phyloP scores from a whole-genome alignment of 2,888 invertebrate species.

The Sclerodermus sp. region DNA sequence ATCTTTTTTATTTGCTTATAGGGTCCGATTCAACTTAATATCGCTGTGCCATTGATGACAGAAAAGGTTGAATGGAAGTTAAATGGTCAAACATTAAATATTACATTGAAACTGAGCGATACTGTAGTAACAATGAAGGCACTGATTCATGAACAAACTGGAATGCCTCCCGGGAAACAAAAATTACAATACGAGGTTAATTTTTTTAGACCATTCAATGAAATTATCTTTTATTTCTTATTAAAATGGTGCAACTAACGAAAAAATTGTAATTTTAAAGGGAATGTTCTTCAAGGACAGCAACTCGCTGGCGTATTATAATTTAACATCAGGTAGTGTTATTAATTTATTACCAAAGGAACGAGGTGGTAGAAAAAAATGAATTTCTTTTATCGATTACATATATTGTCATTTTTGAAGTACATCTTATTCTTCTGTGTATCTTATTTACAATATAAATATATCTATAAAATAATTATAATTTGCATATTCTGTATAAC shows the following conservation, averaged over 20 bases:
- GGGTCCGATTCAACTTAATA: slow-evolving; percentile 79
- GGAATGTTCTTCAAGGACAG: slow-evolving; percentile 98
- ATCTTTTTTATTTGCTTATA: slow-evolving; percentile 45
- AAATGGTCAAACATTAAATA: slow-evolving; percentile 82
- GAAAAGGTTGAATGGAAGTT: slow-evolving; percentile 96
- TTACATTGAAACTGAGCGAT: slow-evolving; percentile 77
- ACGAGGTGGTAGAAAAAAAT: slow-evolving; percentile 96
- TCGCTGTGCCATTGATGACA: slow-evolving; percentile 78
- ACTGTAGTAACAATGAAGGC: slow-evolving; percentile 85
- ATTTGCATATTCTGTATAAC: too few relatives aligned
- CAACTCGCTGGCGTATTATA: slow-evolving; percentile 93
- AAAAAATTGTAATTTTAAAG: slow-evolving; percentile 58
- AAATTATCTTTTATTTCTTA: too few relatives aligned
- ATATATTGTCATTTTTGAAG: too few relatives aligned
- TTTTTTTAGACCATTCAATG: slow-evolving; percentile 7
- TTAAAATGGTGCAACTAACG: too few relatives aligned
- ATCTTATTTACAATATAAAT: too few relatives aligned
- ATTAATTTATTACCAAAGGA: slow-evolving; percentile 93
- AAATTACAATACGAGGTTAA: slow-evolving; percentile 90
- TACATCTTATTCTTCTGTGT: too few relatives aligned
- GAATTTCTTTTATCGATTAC: slow-evolving; percentile 56
- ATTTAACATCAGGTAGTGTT: slow-evolving; percentile 80
- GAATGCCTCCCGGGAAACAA: slow-evolving; percentile 96
- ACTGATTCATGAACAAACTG: slow-evolving; percentile 81
- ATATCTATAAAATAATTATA: slow-evolving; percentile 11